Percentiles rank a stretch among this genome's conserved stretches.
phyloP scores from a whole-genome alignment of 2,888 invertebrate genomes.

The Drosophila putrida region DNA sequence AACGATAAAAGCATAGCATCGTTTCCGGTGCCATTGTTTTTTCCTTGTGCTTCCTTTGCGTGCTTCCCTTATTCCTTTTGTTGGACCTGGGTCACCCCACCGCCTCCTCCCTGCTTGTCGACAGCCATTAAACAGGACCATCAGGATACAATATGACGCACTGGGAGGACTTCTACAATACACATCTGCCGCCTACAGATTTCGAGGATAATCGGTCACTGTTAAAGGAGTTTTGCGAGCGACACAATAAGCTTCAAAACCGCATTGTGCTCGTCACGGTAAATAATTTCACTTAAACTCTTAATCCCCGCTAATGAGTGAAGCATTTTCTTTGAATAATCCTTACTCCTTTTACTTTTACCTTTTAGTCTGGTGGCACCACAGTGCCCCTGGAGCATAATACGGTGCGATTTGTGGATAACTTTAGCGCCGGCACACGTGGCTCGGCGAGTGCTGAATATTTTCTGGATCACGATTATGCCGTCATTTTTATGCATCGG shows the following conservation, averaged over 20 bases:
- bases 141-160: slow-evolving; percentile 84
- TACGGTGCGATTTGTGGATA: slow-evolving; percentile 99
- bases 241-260: slow-evolving; percentile 89
- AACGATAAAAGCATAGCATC: slow-evolving; percentile 60
- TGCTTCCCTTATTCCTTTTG: slow-evolving; percentile 42
- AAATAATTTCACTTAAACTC: slow-evolving; percentile 81
- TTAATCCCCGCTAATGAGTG: slow-evolving; percentile 29
- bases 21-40: slow-evolving; percentile 63
- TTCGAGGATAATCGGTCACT: slow-evolving; percentile 90
- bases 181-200: slow-evolving; percentile 91
- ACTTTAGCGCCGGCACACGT: slow-evolving; percentile 98
- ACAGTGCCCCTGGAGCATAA: slow-evolving; percentile 98
- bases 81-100: slow-evolving; percentile 10
- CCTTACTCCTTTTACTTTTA: neutral
- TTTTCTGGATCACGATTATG: slow-evolving; percentile 94
- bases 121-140: slow-evolving; percentile 18
- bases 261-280: slow-evolving; percentile 93
- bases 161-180: slow-evolving; percentile 95
- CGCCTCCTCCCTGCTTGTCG: neutral
- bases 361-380: slow-evolving; percentile 95
- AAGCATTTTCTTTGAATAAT: slow-evolving; percentile 14
- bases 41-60: slow-evolving; percentile 63
- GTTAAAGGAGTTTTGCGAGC: slow-evolving; percentile 91
- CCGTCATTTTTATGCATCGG: slow-evolving; percentile 97
- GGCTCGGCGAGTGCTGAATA: slow-evolving; percentile 98